phyloP scores from a whole-genome alignment of 2,797 vertebrate species.

The Melanotaenia parkinsoni region DNA sequence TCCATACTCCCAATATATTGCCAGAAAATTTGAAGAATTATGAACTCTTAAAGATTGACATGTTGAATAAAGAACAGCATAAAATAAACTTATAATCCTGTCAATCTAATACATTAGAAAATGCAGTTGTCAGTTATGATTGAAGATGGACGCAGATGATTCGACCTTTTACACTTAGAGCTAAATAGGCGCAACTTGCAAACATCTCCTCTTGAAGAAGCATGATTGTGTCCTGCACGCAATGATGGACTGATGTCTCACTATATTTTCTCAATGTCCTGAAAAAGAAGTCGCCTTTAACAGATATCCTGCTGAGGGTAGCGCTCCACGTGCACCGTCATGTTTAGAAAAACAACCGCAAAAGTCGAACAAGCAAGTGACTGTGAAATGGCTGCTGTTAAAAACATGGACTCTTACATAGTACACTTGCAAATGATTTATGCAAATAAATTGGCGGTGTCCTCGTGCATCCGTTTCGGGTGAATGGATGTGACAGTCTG shows the following conservation, averaged over 20 bases:
- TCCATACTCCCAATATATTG: not conserved
- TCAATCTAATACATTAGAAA: too few relatives aligned
- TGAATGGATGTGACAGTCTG: conserved; percentile 48
- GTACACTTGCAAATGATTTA: conserved; percentile 46
- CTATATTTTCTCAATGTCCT: conserved; percentile 21
- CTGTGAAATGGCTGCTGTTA: conserved; percentile 37
- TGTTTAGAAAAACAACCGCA: conserved; percentile 6
- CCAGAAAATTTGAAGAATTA: not conserved
- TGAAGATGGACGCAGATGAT: too few relatives aligned
- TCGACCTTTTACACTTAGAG: not conserved
- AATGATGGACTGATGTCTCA: conserved; percentile 5
- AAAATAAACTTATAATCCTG: too few relatives aligned
- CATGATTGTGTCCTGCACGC: not conserved
- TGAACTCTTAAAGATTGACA: not conserved
- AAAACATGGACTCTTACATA: conserved; percentile 23
- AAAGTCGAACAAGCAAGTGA: conserved; percentile 32
- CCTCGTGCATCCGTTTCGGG: conserved; percentile 27
- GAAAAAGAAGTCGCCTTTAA: conserved; percentile 28
- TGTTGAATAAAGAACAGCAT: not conserved
- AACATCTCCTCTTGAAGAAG: not conserved
- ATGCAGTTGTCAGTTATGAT: too few relatives aligned
- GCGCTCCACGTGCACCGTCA: conserved; percentile 26
- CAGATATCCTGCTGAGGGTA: conserved; percentile 1
- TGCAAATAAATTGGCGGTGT: conserved; percentile 37
- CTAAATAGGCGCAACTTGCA: not conserved